Base-by-base conservation (phyloP, 2,888 invertebrate species). In the Scaptomyza flava region DNA sequence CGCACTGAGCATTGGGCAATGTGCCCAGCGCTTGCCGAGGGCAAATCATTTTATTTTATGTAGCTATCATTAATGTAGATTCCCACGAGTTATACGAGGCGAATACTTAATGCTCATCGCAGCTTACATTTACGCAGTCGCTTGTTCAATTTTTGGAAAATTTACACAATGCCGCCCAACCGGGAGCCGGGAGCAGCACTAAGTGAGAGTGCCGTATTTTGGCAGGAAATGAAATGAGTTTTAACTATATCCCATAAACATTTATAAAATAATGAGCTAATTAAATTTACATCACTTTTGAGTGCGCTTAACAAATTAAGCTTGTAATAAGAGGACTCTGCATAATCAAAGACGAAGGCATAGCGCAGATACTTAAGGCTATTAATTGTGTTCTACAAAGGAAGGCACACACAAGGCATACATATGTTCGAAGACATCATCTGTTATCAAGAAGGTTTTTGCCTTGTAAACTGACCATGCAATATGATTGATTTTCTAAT, bases 181-280 rank as follows among this genome's bases (percentile, higher is more conserved):
- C 14, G 17, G 9, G 8, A 41, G 17, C 9, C 14, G 17, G 9
- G 8, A 41, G 17, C 17, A 41, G 38, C 27, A 34, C 33, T 34
- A 33, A 42, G 48, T 43, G 56, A 51, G 62, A 58, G 58, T 5
- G 46, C 41, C 54, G 36, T 54, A 59, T 68, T 67, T 68, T 41
- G 52, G 45, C 45, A 12, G 12, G 17, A 23, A 71, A 68, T 64
- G 57, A 56, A 76, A 76, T 75, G 54, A 60, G 56, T 75, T 82
- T 85, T 68, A 76, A 64, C 63, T 70, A 61, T 54, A 52, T 48
- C n/a, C 48, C 67, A 66, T 79, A 74, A 77, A 79, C 76, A 72
- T 69, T 68, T 68, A 66, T 66, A 74, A 62, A 50, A 64, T 66
- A 73, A 76, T 72, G 68, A 72, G 70, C 66, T 75, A 74, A 75